Base-by-base conservation (phyloP, 2,888 invertebrate genomes). In the Seira ritae region DNA sequence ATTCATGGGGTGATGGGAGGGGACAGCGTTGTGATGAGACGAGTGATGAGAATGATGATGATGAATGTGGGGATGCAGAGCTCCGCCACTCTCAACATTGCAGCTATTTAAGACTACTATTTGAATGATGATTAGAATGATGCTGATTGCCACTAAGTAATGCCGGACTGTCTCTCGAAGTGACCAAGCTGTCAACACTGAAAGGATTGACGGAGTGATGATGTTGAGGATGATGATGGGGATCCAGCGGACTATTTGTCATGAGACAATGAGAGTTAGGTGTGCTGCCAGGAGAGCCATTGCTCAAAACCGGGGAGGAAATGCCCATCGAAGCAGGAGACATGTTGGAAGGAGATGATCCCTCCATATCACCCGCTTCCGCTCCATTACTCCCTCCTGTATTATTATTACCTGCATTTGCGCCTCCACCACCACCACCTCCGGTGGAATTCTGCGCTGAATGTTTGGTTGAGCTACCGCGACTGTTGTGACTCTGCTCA, bases 161-260 rank as follows among this genome's bases (percentile, higher is more conserved):
- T 10, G 84, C 66, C 0, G 84, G 84, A 73, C 86, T 85, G 46
- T 84, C 84, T 22, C 87, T 79, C 10, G 90, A 92, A 23, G 93
- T 93, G 92, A 93, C 93, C 85, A 94, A 90, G 74, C 93, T 93
- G 89, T 94, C 94, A n/a, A 94, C 94, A 89, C 92, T 93, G 89
- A 94, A 94, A 1, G 92, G 92, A 3, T 92, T 91, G 0, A 91
- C 90, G 73, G 90, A 92, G 71, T 79, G 83, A 31, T 84, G 83
- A 78, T 86, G 87, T 46, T 84, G 88, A 65, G 75, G 55, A 75
- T 84, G 92, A 66, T 71, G 79, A 68, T 85, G 84, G 73, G 83
- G 86, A 71, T 80, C 87, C 62, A 78, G 24, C 50, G 84, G 82
- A 46, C 77, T 76, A 17, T 19, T 72, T 22, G 78, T 84, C 62